Conservation (phyloP, 1,140 invertebrate species). For the Ceratina australensis region DNA sequence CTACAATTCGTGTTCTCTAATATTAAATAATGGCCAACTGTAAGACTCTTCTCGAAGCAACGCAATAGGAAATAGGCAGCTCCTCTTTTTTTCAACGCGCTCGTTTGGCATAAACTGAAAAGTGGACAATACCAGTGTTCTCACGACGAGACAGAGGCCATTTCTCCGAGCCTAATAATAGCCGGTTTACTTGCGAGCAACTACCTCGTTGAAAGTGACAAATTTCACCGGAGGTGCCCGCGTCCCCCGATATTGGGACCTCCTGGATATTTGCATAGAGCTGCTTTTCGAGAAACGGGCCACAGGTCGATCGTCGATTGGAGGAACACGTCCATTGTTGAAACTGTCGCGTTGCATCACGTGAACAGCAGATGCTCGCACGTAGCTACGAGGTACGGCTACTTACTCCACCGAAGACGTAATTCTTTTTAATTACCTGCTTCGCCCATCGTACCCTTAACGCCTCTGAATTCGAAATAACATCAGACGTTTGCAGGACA, state of each 20-base stretch:
- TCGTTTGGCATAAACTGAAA: conserved; percentile 25
- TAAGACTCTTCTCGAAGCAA: background rate
- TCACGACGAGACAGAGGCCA: conserved; percentile 47
- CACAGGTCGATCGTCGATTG: conserved; percentile 30
- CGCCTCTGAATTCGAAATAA: background rate
- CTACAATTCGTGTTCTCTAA: no score
- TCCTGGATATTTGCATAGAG: conserved; percentile 61
- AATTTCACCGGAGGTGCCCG: conserved; percentile 53
- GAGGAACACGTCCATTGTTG: conserved; percentile 47
- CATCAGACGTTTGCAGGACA: background rate
- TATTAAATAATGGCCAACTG: no score
- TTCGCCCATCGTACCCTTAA: background rate
- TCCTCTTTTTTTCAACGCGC: conserved; percentile 39
- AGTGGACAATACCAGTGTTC: conserved; percentile 45
- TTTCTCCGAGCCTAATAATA: conserved; percentile 40
- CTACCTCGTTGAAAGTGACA: conserved; percentile 63
- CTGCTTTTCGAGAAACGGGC: conserved; percentile 47
- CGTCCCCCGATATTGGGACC: conserved; percentile 38
- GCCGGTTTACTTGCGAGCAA: conserved; percentile 56
- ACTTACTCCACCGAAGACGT: conserved; percentile 23
- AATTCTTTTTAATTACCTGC: conserved; percentile 24
- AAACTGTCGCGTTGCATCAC: conserved; percentile 31
- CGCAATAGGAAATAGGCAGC: no score
- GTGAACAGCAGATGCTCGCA: conserved; percentile 41
- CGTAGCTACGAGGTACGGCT: background rate